Evolutionary conservation across 2,113 vertebrate genomes (phyloP), one percentile per base, ranked within the genome.

Genomic region (Acrocephalus arundinaceus): DNA sequence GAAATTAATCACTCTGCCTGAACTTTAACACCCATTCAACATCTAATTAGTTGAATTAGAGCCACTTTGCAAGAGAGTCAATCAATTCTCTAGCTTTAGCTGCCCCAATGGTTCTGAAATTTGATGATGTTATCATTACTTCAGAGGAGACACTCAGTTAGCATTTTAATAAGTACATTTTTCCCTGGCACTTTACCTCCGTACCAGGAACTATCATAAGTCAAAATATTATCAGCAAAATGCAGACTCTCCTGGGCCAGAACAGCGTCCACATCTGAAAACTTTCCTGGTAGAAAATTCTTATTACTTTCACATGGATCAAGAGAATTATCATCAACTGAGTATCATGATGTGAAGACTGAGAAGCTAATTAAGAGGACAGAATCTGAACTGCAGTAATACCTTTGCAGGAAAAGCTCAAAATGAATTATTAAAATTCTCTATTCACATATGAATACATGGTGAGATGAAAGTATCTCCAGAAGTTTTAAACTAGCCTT

Each of bases 81-180:
- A 98, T 98, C 97, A 97, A 96, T 98, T 97, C 93, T 96, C 81
- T 96, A 96, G 87, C 93, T 97, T 96, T 96, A 96, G 92, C 94
- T 97, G 94, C 96, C 94, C 97, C 96, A 95, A 41, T 87, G 93
- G 95, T 97, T 97, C 89, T 95, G 87, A 98, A 98, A 97, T 98
- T 97, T 97, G 97, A 97, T 98, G 98, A 98, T 98, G 92, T 97
- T 98, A 98, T 98, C 97, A 96, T 97, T 97, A 96, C 96, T 92
- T 96, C 89, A 96, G 79, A 95, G 93, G 78, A 97, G 94, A 97
- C 73, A 94, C 89, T 96, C 87, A 87, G 70, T 94, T 95, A 95
- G 94, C 94, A 98, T 98, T 97, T 96, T 97, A 98, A 98, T 98
- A 97, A 93, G 88, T 87, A 15, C 24, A 3, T 97, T 97, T 97